Evolutionary conservation across 2,888 invertebrate species (phyloP), one percentile per base, ranked within the genome.

Genomic region (Rugalucina vietnamica): DNA sequence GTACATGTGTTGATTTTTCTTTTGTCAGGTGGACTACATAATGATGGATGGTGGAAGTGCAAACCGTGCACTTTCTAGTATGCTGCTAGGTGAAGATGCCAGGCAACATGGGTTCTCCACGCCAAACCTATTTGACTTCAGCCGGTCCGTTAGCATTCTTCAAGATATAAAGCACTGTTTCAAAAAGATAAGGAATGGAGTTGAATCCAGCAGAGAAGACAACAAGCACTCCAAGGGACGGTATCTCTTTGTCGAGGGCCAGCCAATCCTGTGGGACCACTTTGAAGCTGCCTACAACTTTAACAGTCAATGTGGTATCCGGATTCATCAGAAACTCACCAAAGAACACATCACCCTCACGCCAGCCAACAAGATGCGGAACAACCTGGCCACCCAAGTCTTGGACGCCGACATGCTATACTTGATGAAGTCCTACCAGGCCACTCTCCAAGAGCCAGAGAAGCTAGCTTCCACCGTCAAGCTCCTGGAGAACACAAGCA

Each of bases 21-120:
- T n/a, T n/a, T n/a, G n/a, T n/a, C n/a, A n/a, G n/a, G 57, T 85
- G 10, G 87, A 88, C 37, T 87, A 87, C 69, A 39, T 88, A 0
- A 86, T 88, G 84, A 54, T 85, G 5, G 88, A 87, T 74, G 87
- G 89, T 21, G 88, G 85, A 5, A 75, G 82, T 29, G 82, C 88
- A 8, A 88, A 87, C 65, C 57, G 87, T n/a, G 18, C 79, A 0
- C 84, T 87, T n/a, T 72, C 54, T 0, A 81, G 72, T 10, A 77
- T 85, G 79, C 65, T 85, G 8, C 76, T 82, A n/a, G 43, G 70
- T 14, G 60, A 54, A 18, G 39, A 71, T 70, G 69, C 78, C n/a
- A 50, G 79, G n/a, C 54, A 77, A 0, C 37, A 24, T 4, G 65
- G 81, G 18, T 85, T 71, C 50, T 39, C 39, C 18, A 54, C 57